Evolutionary conservation across 2,888 invertebrate species (phyloP), one percentile per base, ranked within the genome.

Genomic region (Hesperia comma): DNA sequence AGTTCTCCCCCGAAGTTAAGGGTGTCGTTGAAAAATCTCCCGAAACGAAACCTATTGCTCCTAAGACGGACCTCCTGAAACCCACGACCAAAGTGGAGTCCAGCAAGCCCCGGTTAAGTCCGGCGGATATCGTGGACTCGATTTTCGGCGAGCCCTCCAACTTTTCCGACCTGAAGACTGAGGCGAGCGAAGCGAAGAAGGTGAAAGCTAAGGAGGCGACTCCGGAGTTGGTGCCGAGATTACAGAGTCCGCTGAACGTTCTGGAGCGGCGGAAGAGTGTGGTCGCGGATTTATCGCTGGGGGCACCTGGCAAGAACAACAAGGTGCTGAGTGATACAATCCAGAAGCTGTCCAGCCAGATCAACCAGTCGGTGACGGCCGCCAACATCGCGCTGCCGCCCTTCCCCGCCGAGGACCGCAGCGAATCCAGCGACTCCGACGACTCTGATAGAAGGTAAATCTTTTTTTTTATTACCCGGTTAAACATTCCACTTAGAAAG

Each of bases 301-400:
- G 77, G 43, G 82, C 83, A 8, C 84, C 89, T 0, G 91, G 90
- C 19, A 93, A 92, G 76, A 94, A 93, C 72, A 94, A 94, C 69
- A 94, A 94, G 74, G 94, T 94, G 43, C 80, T 95, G 12, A 94
- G 93, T 71, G 95, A 94, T 71, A 95, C 94, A 0, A 95, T 95
- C 77, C 94, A 94, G 80, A 95, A 95, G 77, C 78, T 95, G 40
- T 93, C 93, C 17, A 93, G 92, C 74, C 93, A 93, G 75, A 93
- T 93, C 68, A 93, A 92, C 71, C 92, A 92, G 74, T 81, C 90
- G 1, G 86, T 86, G 14, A 83, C 82, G 2, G 85, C 87, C 17
- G 85, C 84, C 1, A 81, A 74, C 66, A 82, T 87, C 6, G 82
- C 86, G 0, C 64, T 90, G 69, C 84, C 89, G 5, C 77, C 88